phyloP scores from a whole-genome alignment of 2,113 vertebrate genomes.

The Pelusios castaneus region DNA sequence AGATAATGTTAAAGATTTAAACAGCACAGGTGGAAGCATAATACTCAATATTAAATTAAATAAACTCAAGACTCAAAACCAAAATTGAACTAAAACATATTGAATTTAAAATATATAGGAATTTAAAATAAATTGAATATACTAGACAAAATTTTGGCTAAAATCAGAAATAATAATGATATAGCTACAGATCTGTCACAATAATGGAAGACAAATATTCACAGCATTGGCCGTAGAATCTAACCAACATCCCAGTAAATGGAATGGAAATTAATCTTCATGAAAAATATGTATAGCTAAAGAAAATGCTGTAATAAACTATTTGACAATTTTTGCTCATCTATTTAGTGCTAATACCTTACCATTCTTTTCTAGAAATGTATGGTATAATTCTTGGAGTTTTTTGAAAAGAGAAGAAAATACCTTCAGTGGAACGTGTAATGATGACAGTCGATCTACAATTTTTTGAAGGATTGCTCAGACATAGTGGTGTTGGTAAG shows the following conservation, averaged over 20 bases:
- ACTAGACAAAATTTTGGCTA: background rate
- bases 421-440: background rate
- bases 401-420: background rate
- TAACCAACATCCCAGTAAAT: background rate
- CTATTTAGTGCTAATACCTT: background rate
- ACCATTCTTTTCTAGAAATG: background rate
- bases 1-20: background rate
- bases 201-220: background rate
- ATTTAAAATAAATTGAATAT: background rate
- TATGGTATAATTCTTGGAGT: background rate
- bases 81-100: slow-evolving; percentile 1
- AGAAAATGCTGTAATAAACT: background rate
- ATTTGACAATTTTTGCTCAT: accelerated
- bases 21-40: background rate
- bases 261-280: background rate
- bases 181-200: background rate
- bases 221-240: background rate
- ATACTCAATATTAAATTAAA: background rate
- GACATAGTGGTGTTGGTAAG: accelerated
- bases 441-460: background rate
- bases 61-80: background rate
- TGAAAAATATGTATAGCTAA: background rate
- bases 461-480: background rate
- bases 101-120: too few species aligned
- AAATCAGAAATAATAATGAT: background rate